Base-by-base conservation (phyloP, 2,888 invertebrate genomes). In the Drosophila stalkeri region DNA sequence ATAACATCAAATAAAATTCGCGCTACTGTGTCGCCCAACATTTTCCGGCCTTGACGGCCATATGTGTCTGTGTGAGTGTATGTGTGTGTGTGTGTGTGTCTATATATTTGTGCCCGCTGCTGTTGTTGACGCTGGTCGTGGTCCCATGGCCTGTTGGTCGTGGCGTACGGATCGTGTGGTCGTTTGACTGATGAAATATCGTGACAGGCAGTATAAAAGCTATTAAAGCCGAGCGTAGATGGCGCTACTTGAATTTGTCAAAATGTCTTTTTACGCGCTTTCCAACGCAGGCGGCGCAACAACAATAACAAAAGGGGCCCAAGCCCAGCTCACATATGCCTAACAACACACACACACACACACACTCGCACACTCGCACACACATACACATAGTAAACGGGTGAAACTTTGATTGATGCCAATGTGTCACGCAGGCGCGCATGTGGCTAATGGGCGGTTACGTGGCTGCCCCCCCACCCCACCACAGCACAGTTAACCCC, bases 351-450 rank as follows among this genome's bases (percentile, higher is more conserved):
- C 64, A 49, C 49, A 43, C 37, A 16, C 59, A 41, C n/a, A 43
- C 51, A 39, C 57, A 63, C n/a, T n/a, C 73, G 31, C 63, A 44
- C 31, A 27, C 64, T 31, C 64, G 49, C 67, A 20, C 64, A 33
- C 64, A 52, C 67, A 39, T 39, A 56, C 44, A 57, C 63, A 70
- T 59, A 64, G 55, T 72, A 71, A 89, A 89, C 82, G 90, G 90
- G 91, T 86, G 88, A 90, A 90, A 89, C 90, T 90, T 90, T 91
- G 92, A 91, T 91, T 92, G 92, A 91, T 91, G 90, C 81, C 84
- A 76, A 87, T 82, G 78, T 91, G 92, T 91, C 91, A 91, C 91
- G 91, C 92, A 92, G 91, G 86, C 89, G 91, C 91, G 90, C 92
- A 91, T 91, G 91, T 92, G 89, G 91, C 89, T 91, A 90, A 91